Evolutionary conservation across 64 coral and sea anemone species (phyloP).

Genomic region (Actinia tenebrosa): DNA sequence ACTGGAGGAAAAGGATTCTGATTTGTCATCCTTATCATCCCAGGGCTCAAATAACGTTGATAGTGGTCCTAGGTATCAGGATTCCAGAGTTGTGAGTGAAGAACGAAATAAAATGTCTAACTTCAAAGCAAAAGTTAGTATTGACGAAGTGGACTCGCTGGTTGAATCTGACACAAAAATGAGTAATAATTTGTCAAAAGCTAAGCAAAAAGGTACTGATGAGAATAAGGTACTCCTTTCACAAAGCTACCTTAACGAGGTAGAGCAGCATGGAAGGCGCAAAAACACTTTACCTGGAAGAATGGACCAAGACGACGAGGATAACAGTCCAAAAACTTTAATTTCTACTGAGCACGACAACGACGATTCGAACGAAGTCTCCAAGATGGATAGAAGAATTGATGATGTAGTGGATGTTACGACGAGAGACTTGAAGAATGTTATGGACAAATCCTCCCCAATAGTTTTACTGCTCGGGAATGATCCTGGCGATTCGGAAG

Average conservation of each 20-base stretch:
- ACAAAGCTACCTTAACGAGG: background rate
- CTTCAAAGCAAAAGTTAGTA: background rate
- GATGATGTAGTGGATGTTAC: background rate
- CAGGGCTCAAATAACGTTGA: background rate
- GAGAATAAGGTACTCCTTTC: background rate
- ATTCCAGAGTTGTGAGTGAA: background rate
- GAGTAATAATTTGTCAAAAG: background rate
- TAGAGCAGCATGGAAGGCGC: background rate
- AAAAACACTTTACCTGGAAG: background rate
- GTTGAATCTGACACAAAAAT: background rate
- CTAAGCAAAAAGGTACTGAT: background rate
- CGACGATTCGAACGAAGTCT: background rate
- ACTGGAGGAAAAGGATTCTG: background rate
- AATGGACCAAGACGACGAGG: background rate
- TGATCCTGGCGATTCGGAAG: constrained; percentile 20
- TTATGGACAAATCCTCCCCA: background rate
- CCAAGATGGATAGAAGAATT: background rate
- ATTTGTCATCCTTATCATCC: background rate
- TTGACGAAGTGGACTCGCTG: background rate
- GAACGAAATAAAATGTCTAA: background rate
- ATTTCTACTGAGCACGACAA: background rate
- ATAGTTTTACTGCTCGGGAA: background rate
- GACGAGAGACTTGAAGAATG: background rate
- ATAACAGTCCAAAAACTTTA: background rate
- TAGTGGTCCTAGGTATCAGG: background rate